Evolutionary conservation across 2,113 vertebrate species (phyloP).

Genomic region (Orthonyx spaldingii): DNA sequence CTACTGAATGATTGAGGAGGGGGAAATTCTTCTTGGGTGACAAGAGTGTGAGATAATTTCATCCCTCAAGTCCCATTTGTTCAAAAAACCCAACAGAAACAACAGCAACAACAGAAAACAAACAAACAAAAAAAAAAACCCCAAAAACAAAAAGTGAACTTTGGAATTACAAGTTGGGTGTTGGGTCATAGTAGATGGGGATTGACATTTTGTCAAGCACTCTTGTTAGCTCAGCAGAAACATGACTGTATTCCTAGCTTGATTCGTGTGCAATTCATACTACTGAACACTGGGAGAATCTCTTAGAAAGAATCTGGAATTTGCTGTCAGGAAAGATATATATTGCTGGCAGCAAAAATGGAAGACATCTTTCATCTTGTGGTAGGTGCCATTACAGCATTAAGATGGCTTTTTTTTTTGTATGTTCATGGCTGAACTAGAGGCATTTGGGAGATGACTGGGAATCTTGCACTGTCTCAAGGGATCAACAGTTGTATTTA

Average conservation of each 20-base stretch:
- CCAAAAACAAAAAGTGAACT: no score
- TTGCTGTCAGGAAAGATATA: neutral
- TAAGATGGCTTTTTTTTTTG: neutral
- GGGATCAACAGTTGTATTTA: neutral
- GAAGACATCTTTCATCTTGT: neutral
- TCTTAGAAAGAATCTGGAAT: neutral
- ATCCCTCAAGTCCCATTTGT: neutral
- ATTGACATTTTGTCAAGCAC: neutral
- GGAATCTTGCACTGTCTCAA: neutral
- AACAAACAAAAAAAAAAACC: neutral
- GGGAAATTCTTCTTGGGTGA: neutral
- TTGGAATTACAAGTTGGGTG: neutral
- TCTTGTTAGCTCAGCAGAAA: neutral
- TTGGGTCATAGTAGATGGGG: neutral
- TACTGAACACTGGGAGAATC: neutral
- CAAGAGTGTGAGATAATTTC: neutral
- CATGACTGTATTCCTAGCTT: neutral
- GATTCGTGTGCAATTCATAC: neutral
- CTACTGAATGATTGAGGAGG: neutral
- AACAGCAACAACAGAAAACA: neutral
- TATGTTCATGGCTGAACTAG: neutral
- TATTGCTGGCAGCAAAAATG: neutral
- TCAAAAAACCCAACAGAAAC: neutral
- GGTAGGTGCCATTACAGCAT: neutral
- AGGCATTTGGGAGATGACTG: neutral